A percentile compares a stretch with the other conserved stretches of the same genome.
phyloP scores from a whole-genome alignment of 2,888 invertebrate genomes.

The Tridacna gigas region DNA sequence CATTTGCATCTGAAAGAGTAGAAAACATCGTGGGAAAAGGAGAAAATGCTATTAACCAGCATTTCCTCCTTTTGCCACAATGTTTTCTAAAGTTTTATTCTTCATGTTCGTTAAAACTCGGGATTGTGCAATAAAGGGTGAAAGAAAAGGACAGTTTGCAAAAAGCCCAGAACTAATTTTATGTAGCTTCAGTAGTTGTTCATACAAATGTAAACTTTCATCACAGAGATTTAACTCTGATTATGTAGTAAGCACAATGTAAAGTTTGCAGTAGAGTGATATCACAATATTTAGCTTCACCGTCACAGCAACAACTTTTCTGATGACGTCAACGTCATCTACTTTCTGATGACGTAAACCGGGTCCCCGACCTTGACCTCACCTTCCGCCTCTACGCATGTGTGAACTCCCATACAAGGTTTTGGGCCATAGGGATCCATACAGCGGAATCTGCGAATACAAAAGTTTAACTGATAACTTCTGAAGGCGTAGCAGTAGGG shows the following conservation, averaged over 20 bases:
- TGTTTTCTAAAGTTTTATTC: not conserved
- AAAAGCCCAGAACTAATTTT: too few relatives aligned
- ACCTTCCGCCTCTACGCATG: slow-evolving; percentile 68
- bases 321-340: not conserved
- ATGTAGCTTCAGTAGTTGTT: too few relatives aligned
- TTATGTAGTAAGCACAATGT: too few relatives aligned
- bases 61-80: not conserved
- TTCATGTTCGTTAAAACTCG: not conserved
- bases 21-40: not conserved
- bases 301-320: too few relatives aligned
- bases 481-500: too few relatives aligned
- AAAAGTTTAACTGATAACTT: too few relatives aligned
- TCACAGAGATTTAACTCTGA: too few relatives aligned
- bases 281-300: too few relatives aligned
- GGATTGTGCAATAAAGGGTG: too few relatives aligned
- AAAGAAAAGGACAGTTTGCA: too few relatives aligned
- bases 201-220: too few relatives aligned
- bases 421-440: slow-evolving; percentile 72
- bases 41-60: not conserved
- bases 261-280: too few relatives aligned
- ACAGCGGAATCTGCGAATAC: slow-evolving; percentile 69
- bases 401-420: slow-evolving; percentile 75
- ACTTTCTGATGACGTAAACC: slow-evolving; percentile 67
- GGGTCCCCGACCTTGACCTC: slow-evolving; percentile 73
- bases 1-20: not conserved